Conservation (phyloP, 2,797 vertebrate species). For the Megaceryle alcyon region DNA sequence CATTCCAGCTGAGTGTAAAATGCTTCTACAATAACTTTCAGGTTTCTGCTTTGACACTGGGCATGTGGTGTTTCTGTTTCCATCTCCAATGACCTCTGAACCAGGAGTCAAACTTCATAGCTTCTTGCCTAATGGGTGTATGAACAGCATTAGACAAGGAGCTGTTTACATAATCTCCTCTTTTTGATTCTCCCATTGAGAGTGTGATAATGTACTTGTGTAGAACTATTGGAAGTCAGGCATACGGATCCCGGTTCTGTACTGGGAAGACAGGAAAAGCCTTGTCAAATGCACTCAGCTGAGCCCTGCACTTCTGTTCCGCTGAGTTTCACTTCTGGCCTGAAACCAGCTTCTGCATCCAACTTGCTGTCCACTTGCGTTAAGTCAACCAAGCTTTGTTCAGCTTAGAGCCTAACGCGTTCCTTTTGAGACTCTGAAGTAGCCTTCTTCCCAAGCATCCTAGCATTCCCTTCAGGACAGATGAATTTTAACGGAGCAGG, state of each 20-base stretch:
- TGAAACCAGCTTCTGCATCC: background rate
- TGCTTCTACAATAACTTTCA: background rate
- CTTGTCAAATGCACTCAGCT: background rate
- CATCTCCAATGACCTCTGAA: background rate
- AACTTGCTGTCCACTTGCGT: background rate
- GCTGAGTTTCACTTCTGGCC: background rate
- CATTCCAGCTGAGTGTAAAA: background rate
- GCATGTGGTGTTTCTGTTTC: background rate
- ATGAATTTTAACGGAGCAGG: background rate
- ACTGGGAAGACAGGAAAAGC: background rate
- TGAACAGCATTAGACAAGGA: background rate
- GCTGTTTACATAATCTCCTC: background rate
- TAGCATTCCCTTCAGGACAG: background rate
- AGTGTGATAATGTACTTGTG: background rate
- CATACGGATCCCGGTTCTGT: fast-evolving
- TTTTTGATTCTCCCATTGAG: background rate
- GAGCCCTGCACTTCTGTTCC: background rate
- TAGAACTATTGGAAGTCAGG: background rate
- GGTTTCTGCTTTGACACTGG: background rate
- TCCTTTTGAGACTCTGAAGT: background rate
- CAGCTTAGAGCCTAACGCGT: background rate
- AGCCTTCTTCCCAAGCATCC: background rate
- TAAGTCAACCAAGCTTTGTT: background rate
- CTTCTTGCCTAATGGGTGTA: background rate
- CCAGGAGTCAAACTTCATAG: background rate